Evolutionary conservation across 2,888 invertebrate genomes (phyloP).

Genomic region (Eucera pruinosa): DNA sequence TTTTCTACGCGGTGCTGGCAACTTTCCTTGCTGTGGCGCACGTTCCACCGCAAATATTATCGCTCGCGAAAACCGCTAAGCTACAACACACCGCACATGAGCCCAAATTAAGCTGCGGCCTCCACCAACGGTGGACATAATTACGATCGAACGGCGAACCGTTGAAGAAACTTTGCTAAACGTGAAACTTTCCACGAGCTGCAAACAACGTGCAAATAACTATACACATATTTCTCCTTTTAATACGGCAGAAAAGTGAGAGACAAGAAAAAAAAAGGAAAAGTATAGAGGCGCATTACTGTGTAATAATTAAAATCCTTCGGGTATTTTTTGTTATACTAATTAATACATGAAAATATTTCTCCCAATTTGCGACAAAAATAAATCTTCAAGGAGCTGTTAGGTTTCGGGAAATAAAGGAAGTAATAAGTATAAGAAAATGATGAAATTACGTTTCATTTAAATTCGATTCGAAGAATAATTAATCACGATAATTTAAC

Average conservation of each 20-base stretch:
- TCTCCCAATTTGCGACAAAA: no score
- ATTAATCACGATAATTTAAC: no score
- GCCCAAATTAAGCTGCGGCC: not conserved
- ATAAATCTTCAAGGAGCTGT: no score
- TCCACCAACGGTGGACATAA: not conserved
- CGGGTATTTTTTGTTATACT: no score
- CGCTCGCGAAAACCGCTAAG: slow-evolving; percentile 4
- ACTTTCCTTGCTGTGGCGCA: not conserved
- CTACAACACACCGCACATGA: not conserved
- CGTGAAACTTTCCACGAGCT: not conserved
- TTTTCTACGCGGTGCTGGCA: not conserved
- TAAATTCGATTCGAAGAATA: no score
- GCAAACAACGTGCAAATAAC: no score
- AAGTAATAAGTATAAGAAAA: no score
- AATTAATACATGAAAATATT: no score
- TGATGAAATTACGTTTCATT: no score
- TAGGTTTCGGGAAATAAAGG: no score
- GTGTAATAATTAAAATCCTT: no score
- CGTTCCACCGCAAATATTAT: slow-evolving; percentile 19
- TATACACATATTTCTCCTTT: not conserved
- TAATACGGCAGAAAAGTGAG: not conserved
- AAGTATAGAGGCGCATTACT: not conserved
- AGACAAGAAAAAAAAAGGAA: not conserved
- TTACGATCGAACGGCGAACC: slow-evolving; percentile 1
- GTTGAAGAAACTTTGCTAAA: not conserved